Evolutionary conservation across 1,140 invertebrate species (phyloP), one percentile per base, ranked within the genome.

Genomic region (Leptonema lineaticorne): DNA sequence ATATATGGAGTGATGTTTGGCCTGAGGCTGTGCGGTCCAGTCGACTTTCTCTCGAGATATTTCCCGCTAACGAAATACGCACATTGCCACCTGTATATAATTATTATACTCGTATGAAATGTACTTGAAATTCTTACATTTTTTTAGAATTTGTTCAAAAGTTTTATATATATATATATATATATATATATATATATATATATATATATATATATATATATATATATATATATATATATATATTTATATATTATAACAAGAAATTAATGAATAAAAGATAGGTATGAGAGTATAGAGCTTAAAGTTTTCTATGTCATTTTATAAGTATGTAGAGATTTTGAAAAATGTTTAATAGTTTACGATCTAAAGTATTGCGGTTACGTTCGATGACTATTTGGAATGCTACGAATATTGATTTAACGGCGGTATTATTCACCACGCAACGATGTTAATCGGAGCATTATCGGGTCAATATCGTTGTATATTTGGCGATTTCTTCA

Each of bases 41-140:
- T 16, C 62, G 20, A 64, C 62, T 64, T 64, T 64, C 62, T 64
- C 62, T 64, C 28, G 29, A 64, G 45, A 50, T 64, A 64, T 64
- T 64, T 64, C 62, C 62, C 62, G 37, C 45, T 46, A 64, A 64
- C 62, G 41, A 64, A 63, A 63, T 63, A 28, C 29, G 29, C 45
- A 64, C 62, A 64, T 22, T 48, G 16, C 46, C 46, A n/a, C n/a
- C n/a, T n/a, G n/a, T n/a, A 33, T 33, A 5, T 6, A 33, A 33
- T 6, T 33, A 33, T 33, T 11, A 33, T 11, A 33, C 30, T 6
- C 30, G 5, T 33, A 6, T 33, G 5, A 33, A 33, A 6, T 33
- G 30, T 33, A 33, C 30, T 33, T 5, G 16, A 50, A 22, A 24
- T 16, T 50, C 30, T 11, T 33, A 33, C 11, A 33, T 33, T 5